Evolutionary conservation across 1,140 invertebrate species (phyloP).

Genomic region (Drosophila pseudoananassae): DNA sequence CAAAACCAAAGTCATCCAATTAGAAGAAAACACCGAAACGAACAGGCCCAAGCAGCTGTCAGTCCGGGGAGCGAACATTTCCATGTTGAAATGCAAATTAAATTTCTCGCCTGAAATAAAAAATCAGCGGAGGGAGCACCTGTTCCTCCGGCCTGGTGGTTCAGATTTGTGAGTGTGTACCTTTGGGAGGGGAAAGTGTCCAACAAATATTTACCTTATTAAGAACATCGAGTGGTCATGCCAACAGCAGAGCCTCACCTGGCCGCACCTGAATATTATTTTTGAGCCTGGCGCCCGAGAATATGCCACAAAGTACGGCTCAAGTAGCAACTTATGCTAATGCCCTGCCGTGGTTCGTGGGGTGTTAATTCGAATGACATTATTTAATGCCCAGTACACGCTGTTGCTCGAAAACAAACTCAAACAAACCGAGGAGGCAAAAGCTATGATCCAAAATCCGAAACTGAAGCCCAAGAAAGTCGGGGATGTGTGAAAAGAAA

Average conservation of each 20-base stretch:
- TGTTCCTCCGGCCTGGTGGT: constrained; percentile 3
- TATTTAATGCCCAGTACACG: constrained; percentile 79
- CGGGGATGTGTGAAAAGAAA: constrained; percentile 70
- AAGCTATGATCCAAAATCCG: background rate
- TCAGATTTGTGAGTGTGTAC: constrained; percentile 29
- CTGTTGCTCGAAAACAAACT: constrained; percentile 36
- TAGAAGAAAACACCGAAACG: constrained; percentile 71
- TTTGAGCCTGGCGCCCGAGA: constrained; percentile 36
- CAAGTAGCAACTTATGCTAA: constrained; percentile 67
- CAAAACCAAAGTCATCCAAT: constrained; percentile 69
- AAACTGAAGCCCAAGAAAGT: constrained; percentile 30
- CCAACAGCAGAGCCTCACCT: constrained; percentile 21
- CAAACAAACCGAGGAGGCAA: background rate
- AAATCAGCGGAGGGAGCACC: constrained; percentile 14
- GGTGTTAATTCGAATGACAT: constrained; percentile 79
- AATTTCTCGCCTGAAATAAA: constrained; percentile 51
- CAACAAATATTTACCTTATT: constrained; percentile 76
- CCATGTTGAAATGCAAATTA: constrained; percentile 76
- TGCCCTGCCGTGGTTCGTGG: constrained; percentile 39
- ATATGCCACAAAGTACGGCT: constrained; percentile 44
- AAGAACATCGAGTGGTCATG: constrained; percentile 56
- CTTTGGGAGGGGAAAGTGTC: constrained; percentile 19
- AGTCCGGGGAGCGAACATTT: constrained; percentile 58
- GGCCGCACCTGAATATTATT: background rate
- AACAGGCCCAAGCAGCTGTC: constrained; percentile 65